Conservation (phyloP, 2,888 invertebrate genomes). For the Pammene fasciana region DNA sequence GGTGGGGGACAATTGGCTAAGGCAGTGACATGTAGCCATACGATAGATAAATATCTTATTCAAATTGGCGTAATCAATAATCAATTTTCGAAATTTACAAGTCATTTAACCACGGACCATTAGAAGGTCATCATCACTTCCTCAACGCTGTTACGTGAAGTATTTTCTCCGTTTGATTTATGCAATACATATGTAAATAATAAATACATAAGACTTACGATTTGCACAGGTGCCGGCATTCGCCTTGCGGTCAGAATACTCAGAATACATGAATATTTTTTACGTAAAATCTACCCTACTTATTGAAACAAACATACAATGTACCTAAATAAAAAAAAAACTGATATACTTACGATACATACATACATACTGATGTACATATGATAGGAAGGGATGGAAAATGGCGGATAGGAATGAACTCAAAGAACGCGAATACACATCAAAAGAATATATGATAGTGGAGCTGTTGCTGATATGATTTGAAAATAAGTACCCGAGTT, state of each 20-base stretch:
- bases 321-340: constrained; percentile 17
- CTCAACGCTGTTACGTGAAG: constrained; percentile 37
- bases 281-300: constrained; percentile 34
- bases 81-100: not conserved
- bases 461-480: not conserved
- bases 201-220: constrained; percentile 59
- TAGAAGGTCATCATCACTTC: constrained; percentile 22
- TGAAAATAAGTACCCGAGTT: too few species aligned
- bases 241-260: constrained; percentile 53
- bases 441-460: not conserved
- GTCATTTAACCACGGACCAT: constrained; percentile 5
- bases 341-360: too few species aligned
- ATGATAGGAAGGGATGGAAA: not conserved
- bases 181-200: constrained; percentile 53
- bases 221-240: constrained; percentile 55
- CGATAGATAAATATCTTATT: too few species aligned
- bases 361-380: not conserved
- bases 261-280: constrained; percentile 58
- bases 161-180: constrained; percentile 46
- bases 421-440: not conserved
- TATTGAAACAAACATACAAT: constrained; percentile 31
- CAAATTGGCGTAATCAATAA: not conserved
- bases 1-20: too few species aligned
- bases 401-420: not conserved
- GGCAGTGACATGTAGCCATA: too few species aligned